Evolutionary conservation across 1,140 invertebrate genomes (phyloP).

Genomic region (Bombus confusus): DNA sequence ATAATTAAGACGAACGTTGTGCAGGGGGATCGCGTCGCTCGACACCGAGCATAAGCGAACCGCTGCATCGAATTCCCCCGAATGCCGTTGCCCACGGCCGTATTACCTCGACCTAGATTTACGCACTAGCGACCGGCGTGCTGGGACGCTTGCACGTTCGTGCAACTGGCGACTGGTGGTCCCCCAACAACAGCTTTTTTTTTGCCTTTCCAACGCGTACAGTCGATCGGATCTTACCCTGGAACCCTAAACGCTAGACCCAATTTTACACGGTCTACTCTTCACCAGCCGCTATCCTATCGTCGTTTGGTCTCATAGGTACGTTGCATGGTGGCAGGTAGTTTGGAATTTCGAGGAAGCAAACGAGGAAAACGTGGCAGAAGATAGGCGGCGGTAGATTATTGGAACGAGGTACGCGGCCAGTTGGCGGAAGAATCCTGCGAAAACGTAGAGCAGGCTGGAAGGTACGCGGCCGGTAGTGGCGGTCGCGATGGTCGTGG

Average conservation of each 20-base stretch:
- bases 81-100: slow-evolving; percentile 27
- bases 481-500: slow-evolving; percentile 59
- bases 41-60: slow-evolving; percentile 11
- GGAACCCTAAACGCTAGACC: too few relatives aligned
- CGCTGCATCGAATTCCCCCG: slow-evolving; percentile 20
- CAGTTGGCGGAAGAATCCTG: background rate
- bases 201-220: too few relatives aligned
- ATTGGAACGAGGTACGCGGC: background rate
- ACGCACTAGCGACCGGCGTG: slow-evolving; percentile 21
- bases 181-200: background rate
- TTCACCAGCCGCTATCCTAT: too few relatives aligned
- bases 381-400: too few relatives aligned
- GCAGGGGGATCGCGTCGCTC: slow-evolving; percentile 29
- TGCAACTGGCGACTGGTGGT: background rate
- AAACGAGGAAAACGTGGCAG: background rate
- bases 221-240: too few relatives aligned
- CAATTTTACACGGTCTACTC: too few relatives aligned
- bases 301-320: rapidly evolving
- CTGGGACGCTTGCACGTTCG: background rate
- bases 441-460: background rate
- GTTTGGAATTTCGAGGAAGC: too few relatives aligned
- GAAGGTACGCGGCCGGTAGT: slow-evolving; percentile 62
- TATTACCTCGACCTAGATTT: slow-evolving; percentile 41
- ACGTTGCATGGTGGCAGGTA: too few relatives aligned
- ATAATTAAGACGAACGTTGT: slow-evolving; percentile 39